These are phyloP conservation scores for Plutomurus gul DNA, from an alignment of 1,140 invertebrate species.

Conservation along the genomic window DNA sequence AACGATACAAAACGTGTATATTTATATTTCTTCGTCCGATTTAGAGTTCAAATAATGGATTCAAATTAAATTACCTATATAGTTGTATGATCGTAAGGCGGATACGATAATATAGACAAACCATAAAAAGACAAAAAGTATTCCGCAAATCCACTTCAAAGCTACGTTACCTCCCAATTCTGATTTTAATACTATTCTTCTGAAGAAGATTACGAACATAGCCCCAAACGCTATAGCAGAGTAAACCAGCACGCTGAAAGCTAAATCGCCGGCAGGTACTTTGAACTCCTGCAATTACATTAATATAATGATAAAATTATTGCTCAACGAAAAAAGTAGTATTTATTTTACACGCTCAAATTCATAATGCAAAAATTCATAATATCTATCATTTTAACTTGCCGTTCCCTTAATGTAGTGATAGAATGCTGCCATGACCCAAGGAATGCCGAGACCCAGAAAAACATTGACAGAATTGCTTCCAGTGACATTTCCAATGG, in stretches of 20 bases:
- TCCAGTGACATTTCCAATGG: conserved; percentile 73
- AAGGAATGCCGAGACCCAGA: conserved; percentile 67
- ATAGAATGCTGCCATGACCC: conserved; percentile 65
- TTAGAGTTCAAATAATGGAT: no score
- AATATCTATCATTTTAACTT: background rate
- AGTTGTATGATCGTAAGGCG: background rate
- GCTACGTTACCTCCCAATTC: background rate
- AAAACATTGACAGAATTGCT: conserved; percentile 74
- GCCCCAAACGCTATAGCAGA: background rate
- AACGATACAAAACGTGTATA: no score
- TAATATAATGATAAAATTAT: background rate
- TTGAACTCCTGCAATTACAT: background rate
- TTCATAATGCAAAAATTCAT: background rate
- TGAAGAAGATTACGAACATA: background rate
- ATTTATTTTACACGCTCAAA: no score
- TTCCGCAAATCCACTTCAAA: background rate
- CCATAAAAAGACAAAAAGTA: background rate
- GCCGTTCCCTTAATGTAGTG: background rate
- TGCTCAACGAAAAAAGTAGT: background rate
- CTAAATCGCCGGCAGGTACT: background rate
- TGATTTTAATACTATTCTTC: background rate
- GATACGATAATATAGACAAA: background rate
- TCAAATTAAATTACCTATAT: no score
- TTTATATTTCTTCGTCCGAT: no score
- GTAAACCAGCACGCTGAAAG: background rate